These are phyloP conservation scores for Eupristina koningsbergeri DNA, from an alignment of 1,140 invertebrate genomes.

Conservation along the genomic window DNA sequence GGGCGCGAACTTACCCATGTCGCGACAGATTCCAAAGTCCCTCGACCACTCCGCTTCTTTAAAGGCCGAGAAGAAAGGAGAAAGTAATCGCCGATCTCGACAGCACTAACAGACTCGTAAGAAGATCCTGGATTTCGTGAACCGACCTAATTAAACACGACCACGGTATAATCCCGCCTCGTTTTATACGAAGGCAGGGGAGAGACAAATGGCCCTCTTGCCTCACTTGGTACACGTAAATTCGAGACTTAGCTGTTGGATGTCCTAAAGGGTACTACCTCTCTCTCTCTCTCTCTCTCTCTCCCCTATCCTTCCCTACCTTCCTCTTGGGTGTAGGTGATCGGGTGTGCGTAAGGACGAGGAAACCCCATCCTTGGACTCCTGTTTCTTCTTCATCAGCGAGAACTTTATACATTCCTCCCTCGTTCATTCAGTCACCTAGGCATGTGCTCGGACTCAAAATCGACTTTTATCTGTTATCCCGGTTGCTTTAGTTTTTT, in stretches of 20 bases:
- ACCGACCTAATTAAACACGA: conserved; percentile 37
- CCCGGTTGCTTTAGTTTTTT: neutral
- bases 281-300: no score
- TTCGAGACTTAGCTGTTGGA: no score
- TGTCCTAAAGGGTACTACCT: no score
- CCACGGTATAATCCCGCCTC: conserved; percentile 18
- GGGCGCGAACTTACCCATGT: neutral
- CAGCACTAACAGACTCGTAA: neutral
- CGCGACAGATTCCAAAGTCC: conserved; percentile 15
- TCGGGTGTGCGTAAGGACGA: neutral
- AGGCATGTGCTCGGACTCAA: neutral
- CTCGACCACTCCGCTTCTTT: neutral
- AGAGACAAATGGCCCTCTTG: no score
- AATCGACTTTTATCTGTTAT: neutral
- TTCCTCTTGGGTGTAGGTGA: neutral
- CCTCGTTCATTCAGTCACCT: conserved; percentile 43
- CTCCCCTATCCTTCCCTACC: no score
- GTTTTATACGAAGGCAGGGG: conserved; percentile 9
- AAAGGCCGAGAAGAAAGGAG: neutral
- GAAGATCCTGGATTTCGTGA: neutral
- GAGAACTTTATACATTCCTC: conserved; percentile 46
- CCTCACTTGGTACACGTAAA: no score
- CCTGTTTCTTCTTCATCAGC: conserved; percentile 5
- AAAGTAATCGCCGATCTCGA: neutral
- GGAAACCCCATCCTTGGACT: conserved; percentile 29